These are phyloP conservation scores for Pavo muticus DNA, from an alignment of 2,113 vertebrate species.

Conservation along the genomic window DNA sequence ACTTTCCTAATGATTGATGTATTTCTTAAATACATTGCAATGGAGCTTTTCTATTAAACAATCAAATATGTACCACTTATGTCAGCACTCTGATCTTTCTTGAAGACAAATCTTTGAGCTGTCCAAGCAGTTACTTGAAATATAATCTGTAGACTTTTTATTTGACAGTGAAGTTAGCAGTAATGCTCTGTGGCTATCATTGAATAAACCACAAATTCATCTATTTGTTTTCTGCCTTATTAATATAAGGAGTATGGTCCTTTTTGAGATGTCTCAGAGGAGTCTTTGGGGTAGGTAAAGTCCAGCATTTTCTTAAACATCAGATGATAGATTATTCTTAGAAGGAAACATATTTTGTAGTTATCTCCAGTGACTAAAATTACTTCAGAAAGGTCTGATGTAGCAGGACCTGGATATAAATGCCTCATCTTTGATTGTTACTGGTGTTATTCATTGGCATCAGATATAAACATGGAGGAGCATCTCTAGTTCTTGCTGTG, in stretches of 20 bases:
- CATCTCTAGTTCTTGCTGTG: neutral
- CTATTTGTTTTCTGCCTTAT: neutral
- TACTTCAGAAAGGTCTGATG: neutral
- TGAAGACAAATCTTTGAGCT: neutral
- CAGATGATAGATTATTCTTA: neutral
- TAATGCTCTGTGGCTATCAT: neutral
- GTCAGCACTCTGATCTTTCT: neutral
- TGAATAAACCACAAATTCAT: neutral
- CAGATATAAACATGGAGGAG: neutral
- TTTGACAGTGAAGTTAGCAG: neutral
- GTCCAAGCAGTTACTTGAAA: neutral
- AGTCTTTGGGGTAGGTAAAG: neutral
- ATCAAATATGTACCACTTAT: neutral
- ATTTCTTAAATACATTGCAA: neutral
- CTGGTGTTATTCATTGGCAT: neutral
- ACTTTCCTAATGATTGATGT: neutral
- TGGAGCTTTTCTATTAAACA: too few species aligned
- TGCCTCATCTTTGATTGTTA: neutral
- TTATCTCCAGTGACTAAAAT: neutral
- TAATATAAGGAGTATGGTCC: neutral
- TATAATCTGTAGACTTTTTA: neutral
- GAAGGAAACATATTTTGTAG: neutral
- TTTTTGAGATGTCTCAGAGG: neutral
- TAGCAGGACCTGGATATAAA: neutral
- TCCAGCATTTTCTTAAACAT: neutral